Base-by-base conservation (phyloP, 2,113 vertebrate genomes). In the Artemisiospiza belli region DNA sequence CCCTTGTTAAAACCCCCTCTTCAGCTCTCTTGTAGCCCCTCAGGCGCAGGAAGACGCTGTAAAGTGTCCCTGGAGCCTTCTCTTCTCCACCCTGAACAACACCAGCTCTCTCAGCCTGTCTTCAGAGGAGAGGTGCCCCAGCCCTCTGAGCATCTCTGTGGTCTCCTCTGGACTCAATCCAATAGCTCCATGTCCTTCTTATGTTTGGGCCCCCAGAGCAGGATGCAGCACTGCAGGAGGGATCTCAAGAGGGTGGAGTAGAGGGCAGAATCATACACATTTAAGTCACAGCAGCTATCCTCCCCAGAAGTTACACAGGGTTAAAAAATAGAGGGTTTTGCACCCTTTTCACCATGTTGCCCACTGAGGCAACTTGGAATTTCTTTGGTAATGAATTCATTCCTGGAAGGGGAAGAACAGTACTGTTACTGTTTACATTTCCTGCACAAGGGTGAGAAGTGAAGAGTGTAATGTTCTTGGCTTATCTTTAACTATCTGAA, bases 191-290 rank as follows among this genome's bases (percentile, higher is more conserved):
- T 18, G 17, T 62, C 16, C 14, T 68, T 52, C 37, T n/a, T 30
- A 3, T n/a, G 2, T 30, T 7, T 44, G 4, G 9, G 15, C 4
- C 9, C 9, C 62, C 39, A 41, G 46, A 54, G 20, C 23, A 54
- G 54, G 15, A 46, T 54, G 39, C n/a, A n/a, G 54, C 6, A 39
- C 20, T 61, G 39, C 39, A 67, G 28, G 16, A n/a, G 8, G 5
- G 12, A 3, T 68, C 55, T 76, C 78, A 35, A 31, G 69, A 30
- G 28, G 31, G 20, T 25, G 21, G 11, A 83, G 11, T 3, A 41
- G 55, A 83, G 15, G n/a, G 14, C 35, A 69, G 35, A 69, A 62
- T 46, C n/a, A 85, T 0, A 0, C n/a, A 69, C 33, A 30, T 12
- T 20, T 69, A 68, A 82, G 70, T 66, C 1, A 3, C 11, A 62